Evolutionary conservation across 2,888 invertebrate species (phyloP), one percentile per base, ranked within the genome.

Genomic region (Lasioglossum vierecki): DNA sequence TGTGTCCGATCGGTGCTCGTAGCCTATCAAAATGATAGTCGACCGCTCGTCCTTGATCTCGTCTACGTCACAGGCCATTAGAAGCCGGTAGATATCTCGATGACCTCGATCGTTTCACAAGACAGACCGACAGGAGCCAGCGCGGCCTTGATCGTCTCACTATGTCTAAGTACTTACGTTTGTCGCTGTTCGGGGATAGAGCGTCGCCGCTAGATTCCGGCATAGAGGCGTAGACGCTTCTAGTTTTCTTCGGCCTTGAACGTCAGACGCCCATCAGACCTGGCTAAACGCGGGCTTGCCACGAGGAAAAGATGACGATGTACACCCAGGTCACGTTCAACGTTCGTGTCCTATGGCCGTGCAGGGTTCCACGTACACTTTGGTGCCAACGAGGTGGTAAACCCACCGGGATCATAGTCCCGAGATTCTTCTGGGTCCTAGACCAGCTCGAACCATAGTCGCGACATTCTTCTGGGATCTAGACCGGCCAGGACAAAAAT

Each of bases 261-360:
- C 78, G 66, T 80, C 87, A 85, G 86, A 86, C 86, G 77, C 53
- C 18, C 79, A 79, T 86, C 85, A 73, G 81, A 85, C 85, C 60
- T 63, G 82, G 57, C 70, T 66, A 44, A 81, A 76, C 18, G 63
- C 41, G 13, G 70, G 35, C 53, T 57, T 18, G 35, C n/a, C 68
- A 60, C 60, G 66, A 63, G 57, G 68, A 78, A 83, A 88, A 88
- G 88, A 82, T 82, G 76, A 75, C 88, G 66, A 88, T 90, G 70
- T 80, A 84, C 83, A 91, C 84, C 41, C 92, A 74, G 84, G 89
- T 92, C 92, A 92, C 92, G 92, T 92, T 83, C 86, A 74, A 82
- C 85, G 82, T 87, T 82, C 80, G 84, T 80, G 82, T 66, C 57
- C 79, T 81, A 63, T 77, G 74, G 72, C 63, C 73, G 77, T 79